phyloP scores from a whole-genome alignment of 2,797 vertebrate genomes.

The Melopsittacus undulatus region DNA sequence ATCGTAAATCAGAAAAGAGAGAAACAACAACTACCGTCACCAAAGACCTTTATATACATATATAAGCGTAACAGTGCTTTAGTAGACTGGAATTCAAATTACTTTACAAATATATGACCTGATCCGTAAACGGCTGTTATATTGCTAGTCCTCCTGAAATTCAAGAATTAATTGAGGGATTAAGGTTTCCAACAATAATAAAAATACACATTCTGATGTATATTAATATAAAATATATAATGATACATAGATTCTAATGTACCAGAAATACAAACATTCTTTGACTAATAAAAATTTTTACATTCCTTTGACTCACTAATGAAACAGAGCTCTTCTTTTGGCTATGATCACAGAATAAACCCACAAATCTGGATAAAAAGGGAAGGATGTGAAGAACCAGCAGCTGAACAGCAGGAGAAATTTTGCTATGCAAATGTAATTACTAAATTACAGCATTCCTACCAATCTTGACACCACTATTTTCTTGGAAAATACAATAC shows the following conservation, averaged over 20 bases:
- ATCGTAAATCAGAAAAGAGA: not conserved
- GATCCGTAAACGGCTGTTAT: not conserved
- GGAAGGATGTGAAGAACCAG: slow-evolving; percentile 1
- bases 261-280: not conserved
- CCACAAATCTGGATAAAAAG: slow-evolving; percentile 14
- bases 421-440: slow-evolving; percentile 50
- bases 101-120: not conserved
- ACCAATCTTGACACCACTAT: slow-evolving; percentile 17
- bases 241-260: not conserved
- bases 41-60: not conserved
- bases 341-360: slow-evolving; percentile 26
- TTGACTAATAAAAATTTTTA: not conserved
- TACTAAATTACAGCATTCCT: slow-evolving; percentile 57
- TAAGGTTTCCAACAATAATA: not conserved
- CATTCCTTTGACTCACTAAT: not conserved
- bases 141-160: not conserved
- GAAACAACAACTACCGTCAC: not conserved
- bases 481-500: slow-evolving; percentile 44
- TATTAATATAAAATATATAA: not conserved
- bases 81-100: not conserved
- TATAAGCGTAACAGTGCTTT: not conserved
- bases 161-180: not conserved
- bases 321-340: not conserved
- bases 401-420: slow-evolving; percentile 51
- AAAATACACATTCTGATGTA: not conserved